Base-by-base conservation (phyloP, 2,888 invertebrate species). In the Lasius platythorax region DNA sequence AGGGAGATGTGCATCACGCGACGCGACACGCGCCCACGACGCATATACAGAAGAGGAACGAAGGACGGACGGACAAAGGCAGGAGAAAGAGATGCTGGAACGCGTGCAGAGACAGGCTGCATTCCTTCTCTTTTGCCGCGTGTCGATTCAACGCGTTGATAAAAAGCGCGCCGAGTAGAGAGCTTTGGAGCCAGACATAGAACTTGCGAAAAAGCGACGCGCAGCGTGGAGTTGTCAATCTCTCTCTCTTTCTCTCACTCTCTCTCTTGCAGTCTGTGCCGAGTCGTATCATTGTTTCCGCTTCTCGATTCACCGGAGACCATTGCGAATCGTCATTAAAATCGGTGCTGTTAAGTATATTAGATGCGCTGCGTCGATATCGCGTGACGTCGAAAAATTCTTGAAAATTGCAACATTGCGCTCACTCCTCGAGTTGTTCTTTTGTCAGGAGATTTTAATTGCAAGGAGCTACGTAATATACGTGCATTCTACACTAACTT, bases 161-260 rank as follows among this genome's bases (percentile, higher is more conserved):
- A 93, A 94, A 94, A 94, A 94, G 94, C 93, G 92, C 91, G 93
- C 90, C 92, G 91, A 92, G 93, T 93, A 94, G 94, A 94, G 94
- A 94, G 94, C 94, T 94, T 93, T 68, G 28, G 46, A 68, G 92
- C 89, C 90, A 89, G 89, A 87, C 89, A 84, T 33, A 43, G 3
- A 76, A 90, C 90, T 73, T 66, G 88, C 70, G 78, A 61, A 89
- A 87, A 81, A 81, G 88, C 81, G 82, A 85, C 84, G 86, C 75
- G 78, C 37, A 74, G 68, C 82, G 74, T 70, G 66, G 75, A 84
- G 70, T 85, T 85, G 81, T 83, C 87, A 83, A 85, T 86, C 90
- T 88, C 88, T 88, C 86, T 76, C 85, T 74, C 58, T 76, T 8
- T 23, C 1, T 3, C 43, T 23, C 43, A 23, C 23, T 43, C 40